These are phyloP conservation scores for Ephestia elutella DNA, from an alignment of 1,140 invertebrate species.

Conservation along the genomic window DNA sequence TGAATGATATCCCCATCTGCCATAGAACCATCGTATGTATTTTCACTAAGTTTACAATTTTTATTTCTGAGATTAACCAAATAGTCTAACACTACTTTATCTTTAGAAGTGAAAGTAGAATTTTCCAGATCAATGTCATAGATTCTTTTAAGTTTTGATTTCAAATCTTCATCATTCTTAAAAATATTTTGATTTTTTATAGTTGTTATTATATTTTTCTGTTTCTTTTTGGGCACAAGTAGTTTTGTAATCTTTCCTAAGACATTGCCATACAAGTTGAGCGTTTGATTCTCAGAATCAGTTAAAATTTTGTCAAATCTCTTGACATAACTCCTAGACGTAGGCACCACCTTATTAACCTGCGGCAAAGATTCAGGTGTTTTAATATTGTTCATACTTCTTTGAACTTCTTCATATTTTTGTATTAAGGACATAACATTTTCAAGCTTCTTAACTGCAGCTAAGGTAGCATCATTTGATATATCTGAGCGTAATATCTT, in stretches of 20 bases:
- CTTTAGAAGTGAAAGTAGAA: constrained; percentile 41
- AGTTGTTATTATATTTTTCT: constrained; percentile 34
- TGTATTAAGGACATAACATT: constrained; percentile 46
- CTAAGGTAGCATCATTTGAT: neutral
- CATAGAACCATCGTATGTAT: constrained; percentile 7
- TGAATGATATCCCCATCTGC: constrained; percentile 47
- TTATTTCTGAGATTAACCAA: constrained; percentile 47
- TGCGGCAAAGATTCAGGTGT: neutral
- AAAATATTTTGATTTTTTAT: constrained; percentile 39
- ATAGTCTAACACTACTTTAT: constrained; percentile 55
- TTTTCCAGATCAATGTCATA: constrained; percentile 33
- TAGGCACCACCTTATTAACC: constrained; percentile 6
- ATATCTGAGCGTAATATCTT: neutral
- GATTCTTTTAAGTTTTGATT: constrained; percentile 29
- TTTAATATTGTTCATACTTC: constrained; percentile 27
- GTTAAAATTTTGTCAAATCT: constrained; percentile 8
- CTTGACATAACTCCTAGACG: neutral
- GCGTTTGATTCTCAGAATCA: constrained; percentile 25
- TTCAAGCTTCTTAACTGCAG: constrained; percentile 40
- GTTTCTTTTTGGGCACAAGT: constrained; percentile 33
- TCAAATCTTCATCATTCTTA: constrained; percentile 21
- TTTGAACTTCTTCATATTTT: constrained; percentile 47
- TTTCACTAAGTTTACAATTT: constrained; percentile 32
- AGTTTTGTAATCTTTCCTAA: constrained; percentile 50
- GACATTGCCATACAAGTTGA: constrained; percentile 47